Percentiles rank a stretch among this genome's conserved stretches.
Conservation (phyloP, 2,113 vertebrate species). For the Tympanuchus pallidicinctus region DNA sequence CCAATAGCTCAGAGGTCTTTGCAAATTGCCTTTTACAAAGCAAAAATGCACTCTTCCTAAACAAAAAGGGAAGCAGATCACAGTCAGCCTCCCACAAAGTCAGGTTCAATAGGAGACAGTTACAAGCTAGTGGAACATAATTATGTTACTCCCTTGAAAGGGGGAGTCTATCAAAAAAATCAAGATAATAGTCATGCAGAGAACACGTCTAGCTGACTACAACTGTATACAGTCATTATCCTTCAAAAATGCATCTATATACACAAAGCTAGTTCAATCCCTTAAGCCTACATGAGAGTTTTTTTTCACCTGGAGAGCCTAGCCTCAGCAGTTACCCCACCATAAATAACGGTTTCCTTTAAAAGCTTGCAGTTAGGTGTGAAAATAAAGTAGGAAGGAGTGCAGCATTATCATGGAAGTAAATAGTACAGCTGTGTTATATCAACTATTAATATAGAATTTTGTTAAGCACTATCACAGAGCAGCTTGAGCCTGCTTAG, state of each 20-base stretch:
- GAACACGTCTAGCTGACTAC: background rate
- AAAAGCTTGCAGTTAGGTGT: background rate
- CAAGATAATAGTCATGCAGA: background rate
- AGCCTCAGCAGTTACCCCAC: background rate
- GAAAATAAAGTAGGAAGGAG: background rate
- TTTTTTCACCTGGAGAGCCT: background rate
- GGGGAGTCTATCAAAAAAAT: background rate
- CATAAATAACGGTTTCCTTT: background rate
- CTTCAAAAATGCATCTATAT: background rate
- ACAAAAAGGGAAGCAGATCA: background rate
- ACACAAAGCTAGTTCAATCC: background rate
- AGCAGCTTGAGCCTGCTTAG: background rate
- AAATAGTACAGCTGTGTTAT: background rate
- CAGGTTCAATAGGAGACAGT: background rate
- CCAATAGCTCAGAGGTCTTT: background rate
- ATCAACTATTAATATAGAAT: background rate
- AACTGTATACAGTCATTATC: background rate
- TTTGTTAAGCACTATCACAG: background rate
- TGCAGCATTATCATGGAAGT: background rate
- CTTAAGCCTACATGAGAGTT: background rate
- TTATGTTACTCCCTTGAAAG: background rate
- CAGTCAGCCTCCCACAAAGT: background rate
- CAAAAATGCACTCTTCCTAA: background rate
- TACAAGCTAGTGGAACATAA: background rate
- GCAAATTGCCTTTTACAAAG: background rate